Evolutionary conservation across 1,140 invertebrate species (phyloP).

Genomic region (Acromyrmex charruanus): DNA sequence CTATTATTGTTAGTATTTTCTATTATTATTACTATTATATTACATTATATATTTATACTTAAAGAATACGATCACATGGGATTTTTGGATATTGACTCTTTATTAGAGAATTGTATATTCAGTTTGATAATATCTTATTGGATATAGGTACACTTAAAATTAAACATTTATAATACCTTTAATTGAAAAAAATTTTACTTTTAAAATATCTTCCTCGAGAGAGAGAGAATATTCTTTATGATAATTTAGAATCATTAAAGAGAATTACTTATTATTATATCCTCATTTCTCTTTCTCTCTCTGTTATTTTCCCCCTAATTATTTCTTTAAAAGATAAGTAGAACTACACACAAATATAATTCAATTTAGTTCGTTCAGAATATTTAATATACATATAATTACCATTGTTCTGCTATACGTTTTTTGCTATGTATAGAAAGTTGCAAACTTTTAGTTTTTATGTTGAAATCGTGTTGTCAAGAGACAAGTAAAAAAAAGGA

Average conservation of each 20-base stretch:
- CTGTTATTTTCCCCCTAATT: not conserved
- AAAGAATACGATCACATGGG: not conserved
- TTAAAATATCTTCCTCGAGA: no score
- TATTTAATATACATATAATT: not conserved
- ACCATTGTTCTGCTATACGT: not conserved
- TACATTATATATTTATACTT: not conserved
- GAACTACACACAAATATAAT: not conserved
- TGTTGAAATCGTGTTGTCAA: not conserved
- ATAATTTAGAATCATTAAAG: not conserved
- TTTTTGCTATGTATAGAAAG: not conserved
- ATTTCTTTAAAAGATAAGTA: not conserved
- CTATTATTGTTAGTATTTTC: not conserved
- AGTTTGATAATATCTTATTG: not conserved
- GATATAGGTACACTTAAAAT: not conserved
- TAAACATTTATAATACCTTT: not conserved
- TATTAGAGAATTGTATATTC: not conserved
- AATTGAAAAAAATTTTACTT: not conserved
- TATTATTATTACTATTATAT: not conserved
- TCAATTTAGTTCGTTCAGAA: conserved; percentile 16
- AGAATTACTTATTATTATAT: conserved; percentile 15
- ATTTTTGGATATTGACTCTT: not conserved
- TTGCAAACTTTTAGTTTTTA: not conserved
- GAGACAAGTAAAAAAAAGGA: not conserved
- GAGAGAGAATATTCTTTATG: not conserved
- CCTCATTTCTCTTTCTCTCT: not conserved